Conservation (phyloP, 2,113 vertebrate species). For the Ginglymostoma cirratum region DNA sequence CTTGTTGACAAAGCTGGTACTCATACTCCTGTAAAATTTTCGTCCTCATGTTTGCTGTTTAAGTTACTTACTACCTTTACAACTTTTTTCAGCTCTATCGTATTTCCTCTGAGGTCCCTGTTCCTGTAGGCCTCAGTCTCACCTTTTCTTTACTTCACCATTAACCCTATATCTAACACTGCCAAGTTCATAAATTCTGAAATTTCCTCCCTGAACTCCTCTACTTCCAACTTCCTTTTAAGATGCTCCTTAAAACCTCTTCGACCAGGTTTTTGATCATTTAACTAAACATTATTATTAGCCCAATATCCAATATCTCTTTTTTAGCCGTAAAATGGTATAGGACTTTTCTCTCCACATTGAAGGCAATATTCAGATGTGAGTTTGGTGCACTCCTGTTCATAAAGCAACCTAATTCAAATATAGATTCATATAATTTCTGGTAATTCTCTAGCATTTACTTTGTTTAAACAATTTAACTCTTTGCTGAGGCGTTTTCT, state of each 20-base stretch:
- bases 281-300: not conserved
- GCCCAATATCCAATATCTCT: not conserved
- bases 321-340: not conserved
- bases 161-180: not conserved
- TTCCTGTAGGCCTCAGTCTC: not conserved
- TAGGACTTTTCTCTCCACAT: no score
- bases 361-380: no score
- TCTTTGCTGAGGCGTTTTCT: no score
- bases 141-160: not conserved
- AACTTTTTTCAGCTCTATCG: not conserved
- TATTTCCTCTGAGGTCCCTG: not conserved
- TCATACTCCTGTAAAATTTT: not conserved
- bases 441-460: no score
- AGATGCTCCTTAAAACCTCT: not conserved
- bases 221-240: no score
- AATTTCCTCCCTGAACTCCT: no score
- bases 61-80: not conserved
- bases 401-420: no score
- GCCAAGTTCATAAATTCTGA: not conserved
- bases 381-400: no score
- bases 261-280: not conserved
- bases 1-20: not conserved
- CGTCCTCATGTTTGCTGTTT: not conserved
- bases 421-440: no score
- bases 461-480: no score